Evolutionary conservation across 2,888 invertebrate species (phyloP).

Genomic region (Pycnomerus fuliginosus): DNA sequence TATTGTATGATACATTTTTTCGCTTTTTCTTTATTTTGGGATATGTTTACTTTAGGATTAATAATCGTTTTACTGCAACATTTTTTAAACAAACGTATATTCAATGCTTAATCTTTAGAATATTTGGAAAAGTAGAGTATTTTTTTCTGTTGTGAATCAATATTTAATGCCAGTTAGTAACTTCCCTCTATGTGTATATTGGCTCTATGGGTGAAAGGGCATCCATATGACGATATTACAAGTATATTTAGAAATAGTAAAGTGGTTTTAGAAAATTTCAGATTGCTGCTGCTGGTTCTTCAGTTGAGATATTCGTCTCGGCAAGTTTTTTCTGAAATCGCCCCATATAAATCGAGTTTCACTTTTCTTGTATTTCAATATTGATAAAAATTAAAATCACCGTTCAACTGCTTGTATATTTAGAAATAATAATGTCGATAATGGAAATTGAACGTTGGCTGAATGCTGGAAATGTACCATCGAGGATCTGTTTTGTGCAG

Average conservation of each 20-base stretch:
- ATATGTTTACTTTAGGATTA: conserved; percentile 24
- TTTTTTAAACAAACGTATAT: conserved; percentile 33
- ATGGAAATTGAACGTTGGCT: conserved; percentile 28
- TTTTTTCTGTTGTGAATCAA: conserved; percentile 33
- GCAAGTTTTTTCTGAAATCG: conserved; percentile 40
- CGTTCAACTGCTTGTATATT: conserved; percentile 20
- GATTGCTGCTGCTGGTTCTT: conserved; percentile 29
- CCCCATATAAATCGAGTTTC: conserved; percentile 37
- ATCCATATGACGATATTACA: conserved; percentile 41
- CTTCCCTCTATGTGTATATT: conserved; percentile 48
- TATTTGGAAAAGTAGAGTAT: conserved; percentile 39
- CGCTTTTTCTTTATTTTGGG: conserved; percentile 35
- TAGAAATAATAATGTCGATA: conserved; percentile 9
- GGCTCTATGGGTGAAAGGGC: conserved; percentile 51
- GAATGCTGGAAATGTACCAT: conserved; percentile 31
- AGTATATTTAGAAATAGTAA: conserved; percentile 40
- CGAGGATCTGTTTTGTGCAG: conserved; percentile 36
- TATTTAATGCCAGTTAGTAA: conserved; percentile 39
- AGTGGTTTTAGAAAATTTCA: conserved; percentile 47
- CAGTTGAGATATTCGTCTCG: conserved; percentile 13
- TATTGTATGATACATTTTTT: conserved; percentile 18
- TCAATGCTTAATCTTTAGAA: conserved; percentile 43
- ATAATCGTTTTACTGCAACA: conserved; percentile 17
- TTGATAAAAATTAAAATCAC: conserved; percentile 30
- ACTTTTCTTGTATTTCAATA: conserved; percentile 39